phyloP scores from a whole-genome alignment of 2,797 vertebrate species.

The Hybognathus amarus region DNA sequence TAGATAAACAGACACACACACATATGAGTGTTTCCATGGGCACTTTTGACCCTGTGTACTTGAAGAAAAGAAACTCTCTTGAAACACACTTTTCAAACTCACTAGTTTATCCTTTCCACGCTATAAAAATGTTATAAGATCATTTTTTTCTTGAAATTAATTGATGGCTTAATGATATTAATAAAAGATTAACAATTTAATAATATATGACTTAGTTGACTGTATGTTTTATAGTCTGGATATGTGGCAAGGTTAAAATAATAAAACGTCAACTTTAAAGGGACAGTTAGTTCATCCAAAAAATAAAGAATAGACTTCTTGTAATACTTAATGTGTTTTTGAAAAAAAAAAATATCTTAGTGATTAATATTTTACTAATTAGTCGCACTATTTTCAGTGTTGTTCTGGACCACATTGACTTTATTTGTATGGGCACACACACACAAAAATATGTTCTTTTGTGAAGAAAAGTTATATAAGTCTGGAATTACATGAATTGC shows the following conservation, averaged over 20 bases:
- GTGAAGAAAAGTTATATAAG: neutral
- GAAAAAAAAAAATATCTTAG: neutral
- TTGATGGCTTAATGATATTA: neutral
- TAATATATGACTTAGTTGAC: neutral
- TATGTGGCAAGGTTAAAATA: neutral
- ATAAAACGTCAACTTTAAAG: neutral
- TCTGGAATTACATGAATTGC: neutral
- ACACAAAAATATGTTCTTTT: neutral
- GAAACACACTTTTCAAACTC: neutral
- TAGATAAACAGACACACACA: constrained; percentile 2
- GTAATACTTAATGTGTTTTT: neutral
- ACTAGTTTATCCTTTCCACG: neutral
- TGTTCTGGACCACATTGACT: neutral
- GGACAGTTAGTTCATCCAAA: neutral
- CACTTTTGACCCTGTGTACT: neutral
- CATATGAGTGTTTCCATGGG: neutral
- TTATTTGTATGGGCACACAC: neutral
- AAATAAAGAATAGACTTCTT: neutral
- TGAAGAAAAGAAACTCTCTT: neutral
- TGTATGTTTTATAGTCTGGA: neutral
- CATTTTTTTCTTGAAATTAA: neutral
- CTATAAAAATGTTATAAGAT: neutral
- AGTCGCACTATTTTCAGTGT: neutral
- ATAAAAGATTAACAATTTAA: neutral
- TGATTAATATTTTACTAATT: no score